Evolutionary conservation across 2,113 vertebrate species (phyloP), one percentile per base, ranked within the genome.

Genomic region (Oreochromis aureus): DNA sequence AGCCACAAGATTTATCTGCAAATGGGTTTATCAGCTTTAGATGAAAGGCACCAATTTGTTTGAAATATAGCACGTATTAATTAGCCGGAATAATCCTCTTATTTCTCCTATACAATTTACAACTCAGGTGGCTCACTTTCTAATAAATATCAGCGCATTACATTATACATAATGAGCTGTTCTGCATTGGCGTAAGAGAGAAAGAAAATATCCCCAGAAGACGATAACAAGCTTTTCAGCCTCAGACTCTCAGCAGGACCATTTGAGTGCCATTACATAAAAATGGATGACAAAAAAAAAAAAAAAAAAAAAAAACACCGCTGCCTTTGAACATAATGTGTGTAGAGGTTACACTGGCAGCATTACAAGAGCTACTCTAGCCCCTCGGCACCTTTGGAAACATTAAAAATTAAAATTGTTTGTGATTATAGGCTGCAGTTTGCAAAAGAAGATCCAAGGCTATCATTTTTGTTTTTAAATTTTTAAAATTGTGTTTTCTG

Each of bases 41-140:
- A 93, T 88, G 24, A 93, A 92, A 92, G 89, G 53, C 79, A 63
- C 22, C 9, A 73, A 46, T 59, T 69, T n/a, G 22, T 82, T 86
- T 83, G 36, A 86, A 89, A 88, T 79, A 41, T 24, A 73, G 22
- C 44, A 73, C 5, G 13, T 76, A 54, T 80, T 89, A 58, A 92
- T 86, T 84, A 89, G 80, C 66, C 5, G 2, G 46, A 86, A 82
- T 69, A 30, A 84, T 19, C 41, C 15, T 24, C 58, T 71, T 84
- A 61, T 78, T 30, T n/a, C 27, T 56, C 80, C 39, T 59, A 61
- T 78, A 83, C 10, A 34, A 30, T 81, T 58, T 71, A 83, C 7
- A 69, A 63, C 46, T 59, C 54, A 80, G 19, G 15, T 55, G 90
- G n/a, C 81, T 90, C 81, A 90, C 39, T 91, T 95, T 66, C 16